phyloP scores from a whole-genome alignment of 2,888 invertebrate species.

The Hyposoter dolosus region DNA sequence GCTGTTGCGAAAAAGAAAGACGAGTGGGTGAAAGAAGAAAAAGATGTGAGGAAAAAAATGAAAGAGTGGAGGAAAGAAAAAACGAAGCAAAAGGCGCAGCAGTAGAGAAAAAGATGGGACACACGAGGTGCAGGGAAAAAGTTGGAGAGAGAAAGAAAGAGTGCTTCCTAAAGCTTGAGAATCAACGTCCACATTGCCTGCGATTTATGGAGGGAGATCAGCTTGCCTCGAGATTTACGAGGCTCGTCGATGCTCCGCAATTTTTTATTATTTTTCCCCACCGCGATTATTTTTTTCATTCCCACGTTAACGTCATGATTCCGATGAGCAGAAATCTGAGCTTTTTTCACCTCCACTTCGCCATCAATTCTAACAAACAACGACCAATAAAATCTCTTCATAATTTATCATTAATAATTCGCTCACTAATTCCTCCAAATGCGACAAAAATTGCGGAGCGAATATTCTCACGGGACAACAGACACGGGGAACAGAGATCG shows the following conservation, averaged over 20 bases:
- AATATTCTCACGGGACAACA: not conserved
- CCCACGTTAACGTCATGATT: not conserved
- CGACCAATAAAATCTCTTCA: no score
- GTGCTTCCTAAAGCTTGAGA: constrained; percentile 45
- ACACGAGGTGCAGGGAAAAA: not conserved
- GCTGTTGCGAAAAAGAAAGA: constrained; percentile 59
- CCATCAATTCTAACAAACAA: no score
- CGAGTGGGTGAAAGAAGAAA: not conserved
- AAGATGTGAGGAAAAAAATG: not conserved
- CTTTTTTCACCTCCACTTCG: not conserved
- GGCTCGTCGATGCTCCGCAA: constrained; percentile 37
- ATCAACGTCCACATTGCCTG: constrained; percentile 30
- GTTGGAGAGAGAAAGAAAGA: constrained; percentile 4
- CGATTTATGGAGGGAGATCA: constrained; percentile 51
- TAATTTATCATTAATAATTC: no score
- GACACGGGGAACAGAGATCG: not conserved
- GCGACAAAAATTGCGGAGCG: not conserved
- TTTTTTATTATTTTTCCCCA: constrained; percentile 19
- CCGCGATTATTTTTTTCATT: not conserved
- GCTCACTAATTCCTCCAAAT: not conserved
- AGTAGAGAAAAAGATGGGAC: not conserved
- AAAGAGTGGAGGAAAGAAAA: not conserved
- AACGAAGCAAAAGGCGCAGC: not conserved
- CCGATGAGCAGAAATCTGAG: not conserved
- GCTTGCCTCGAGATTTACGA: constrained; percentile 49